These are phyloP conservation scores for Phymorhynchus buccinoides DNA, from an alignment of 1,140 invertebrate species.

Conservation along the genomic window DNA sequence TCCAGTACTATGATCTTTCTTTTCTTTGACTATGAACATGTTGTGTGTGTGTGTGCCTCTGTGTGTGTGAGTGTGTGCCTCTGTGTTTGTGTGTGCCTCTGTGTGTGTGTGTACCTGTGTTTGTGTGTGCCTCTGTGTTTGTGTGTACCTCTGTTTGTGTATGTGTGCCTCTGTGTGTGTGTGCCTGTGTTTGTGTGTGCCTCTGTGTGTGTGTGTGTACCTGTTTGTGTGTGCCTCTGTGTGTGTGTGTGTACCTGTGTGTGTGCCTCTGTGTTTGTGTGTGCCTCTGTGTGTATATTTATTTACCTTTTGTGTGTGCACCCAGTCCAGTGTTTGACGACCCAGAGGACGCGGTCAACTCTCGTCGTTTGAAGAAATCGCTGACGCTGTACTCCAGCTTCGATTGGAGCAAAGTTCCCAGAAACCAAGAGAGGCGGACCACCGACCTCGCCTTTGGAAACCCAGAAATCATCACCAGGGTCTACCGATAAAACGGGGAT, in stretches of 20 bases:
- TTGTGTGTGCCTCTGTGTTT: conserved; percentile 39
- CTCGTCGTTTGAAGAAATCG: conserved; percentile 63
- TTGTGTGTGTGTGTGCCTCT: background rate
- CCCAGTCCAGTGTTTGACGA: conserved; percentile 36
- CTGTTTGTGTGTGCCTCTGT: no score
- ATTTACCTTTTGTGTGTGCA: background rate
- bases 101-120: no score
- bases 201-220: background rate
- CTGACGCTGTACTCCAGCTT: conserved; percentile 64
- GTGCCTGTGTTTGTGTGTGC: background rate
- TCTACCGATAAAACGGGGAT: conserved; percentile 52
- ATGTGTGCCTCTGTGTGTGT: background rate
- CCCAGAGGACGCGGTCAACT: conserved; percentile 63
- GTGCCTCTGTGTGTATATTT: background rate
- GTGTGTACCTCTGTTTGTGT: conserved; percentile 35
- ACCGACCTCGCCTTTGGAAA: conserved; percentile 61
- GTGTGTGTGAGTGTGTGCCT: background rate
- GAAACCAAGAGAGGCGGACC: conserved; percentile 57
- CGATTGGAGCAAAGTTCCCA: conserved; percentile 68
- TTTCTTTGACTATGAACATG: no score
- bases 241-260: no score
- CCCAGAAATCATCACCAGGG: conserved; percentile 66
- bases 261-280: conserved; percentile 47
- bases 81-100: no score
- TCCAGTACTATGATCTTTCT: no score